phyloP scores from a whole-genome alignment of 1,140 invertebrate species.

The Chelonus insularis region DNA sequence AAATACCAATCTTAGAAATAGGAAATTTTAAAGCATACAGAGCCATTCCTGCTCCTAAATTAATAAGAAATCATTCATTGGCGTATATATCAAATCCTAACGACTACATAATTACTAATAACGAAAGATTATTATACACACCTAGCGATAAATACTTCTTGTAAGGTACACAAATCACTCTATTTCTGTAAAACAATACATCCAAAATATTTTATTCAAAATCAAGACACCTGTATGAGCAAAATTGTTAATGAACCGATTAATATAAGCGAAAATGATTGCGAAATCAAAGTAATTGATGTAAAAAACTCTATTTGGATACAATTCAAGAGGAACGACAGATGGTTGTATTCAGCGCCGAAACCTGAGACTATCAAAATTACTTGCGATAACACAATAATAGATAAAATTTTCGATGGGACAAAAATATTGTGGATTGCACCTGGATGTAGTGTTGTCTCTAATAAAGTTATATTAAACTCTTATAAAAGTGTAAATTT shows the following conservation, averaged over 20 bases:
- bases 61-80: neutral
- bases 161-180: slow-evolving; percentile 4
- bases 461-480: slow-evolving; percentile 13
- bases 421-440: slow-evolving; percentile 14
- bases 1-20: slow-evolving; percentile 15
- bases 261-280: slow-evolving; percentile 7
- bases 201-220: slow-evolving; percentile 21
- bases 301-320: slow-evolving; percentile 14
- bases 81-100: slow-evolving; percentile 19
- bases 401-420: slow-evolving; percentile 11
- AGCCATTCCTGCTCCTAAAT: slow-evolving; percentile 13
- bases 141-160: slow-evolving; percentile 1
- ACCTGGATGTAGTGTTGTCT: slow-evolving; percentile 15
- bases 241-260: slow-evolving; percentile 20
- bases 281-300: slow-evolving; percentile 7
- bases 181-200: slow-evolving; percentile 17
- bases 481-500: neutral
- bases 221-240: slow-evolving; percentile 14
- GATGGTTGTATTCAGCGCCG: slow-evolving; percentile 11
- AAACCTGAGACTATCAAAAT: slow-evolving; percentile 16
- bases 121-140: slow-evolving; percentile 17
- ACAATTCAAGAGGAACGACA: slow-evolving; percentile 19
- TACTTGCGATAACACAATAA: slow-evolving; percentile 12
- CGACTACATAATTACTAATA: slow-evolving; percentile 21
- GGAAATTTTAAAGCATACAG: slow-evolving; percentile 18